A percentile compares a stretch with the other conserved stretches of the same genome.
phyloP scores from a whole-genome alignment of 1,140 invertebrate genomes.

The Galendromus occidentalis region DNA sequence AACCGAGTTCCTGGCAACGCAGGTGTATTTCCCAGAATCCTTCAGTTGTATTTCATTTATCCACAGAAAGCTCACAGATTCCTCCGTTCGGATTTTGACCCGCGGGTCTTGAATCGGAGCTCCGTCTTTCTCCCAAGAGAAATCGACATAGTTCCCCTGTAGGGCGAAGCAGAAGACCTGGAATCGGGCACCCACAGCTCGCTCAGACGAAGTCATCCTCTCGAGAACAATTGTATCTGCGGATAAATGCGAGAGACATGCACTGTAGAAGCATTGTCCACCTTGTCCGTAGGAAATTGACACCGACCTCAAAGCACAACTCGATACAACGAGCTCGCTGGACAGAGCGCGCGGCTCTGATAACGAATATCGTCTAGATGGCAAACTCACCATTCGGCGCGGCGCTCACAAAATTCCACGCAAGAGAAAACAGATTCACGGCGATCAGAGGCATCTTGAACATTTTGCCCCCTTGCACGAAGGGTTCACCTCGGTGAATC shows the following conservation, averaged over 20 bases:
- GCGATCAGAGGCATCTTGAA: too few relatives aligned
- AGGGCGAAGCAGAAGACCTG: background rate
- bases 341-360: too few relatives aligned
- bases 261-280: too few relatives aligned
- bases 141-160: background rate
- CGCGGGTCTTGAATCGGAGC: background rate
- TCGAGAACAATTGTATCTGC: constrained; percentile 1
- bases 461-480: too few relatives aligned
- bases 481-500: too few relatives aligned
- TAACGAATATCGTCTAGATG: too few relatives aligned
- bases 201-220: background rate
- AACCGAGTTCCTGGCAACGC: background rate
- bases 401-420: too few relatives aligned
- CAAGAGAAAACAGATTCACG: too few relatives aligned
- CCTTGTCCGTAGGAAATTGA: too few relatives aligned
- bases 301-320: too few relatives aligned
- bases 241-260: background rate
- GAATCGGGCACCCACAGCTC: background rate
- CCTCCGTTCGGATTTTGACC: background rate
- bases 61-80: background rate
- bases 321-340: too few relatives aligned
- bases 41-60: background rate
- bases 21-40: background rate
- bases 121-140: constrained; percentile 4
- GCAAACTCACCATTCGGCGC: too few relatives aligned